Evolutionary conservation across 1,140 invertebrate genomes (phyloP).

Genomic region (Mylabris phalerata): DNA sequence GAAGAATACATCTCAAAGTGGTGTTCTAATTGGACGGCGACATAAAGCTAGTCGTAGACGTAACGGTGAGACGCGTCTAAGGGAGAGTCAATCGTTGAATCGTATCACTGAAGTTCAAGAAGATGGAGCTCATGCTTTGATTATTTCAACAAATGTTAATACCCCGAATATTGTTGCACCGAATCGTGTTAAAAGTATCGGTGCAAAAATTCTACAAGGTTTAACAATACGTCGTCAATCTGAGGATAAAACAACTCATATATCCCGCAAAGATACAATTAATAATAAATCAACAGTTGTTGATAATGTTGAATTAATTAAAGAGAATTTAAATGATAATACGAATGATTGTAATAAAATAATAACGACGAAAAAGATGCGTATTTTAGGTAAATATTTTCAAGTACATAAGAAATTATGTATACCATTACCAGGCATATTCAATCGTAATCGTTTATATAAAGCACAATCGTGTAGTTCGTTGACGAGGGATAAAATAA

Average conservation of each 20-base stretch:
- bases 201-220: slow-evolving; percentile 26
- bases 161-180: slow-evolving; percentile 34
- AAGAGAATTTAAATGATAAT: slow-evolving; percentile 12
- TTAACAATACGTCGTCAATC: slow-evolving; percentile 12
- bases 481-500: slow-evolving; percentile 47
- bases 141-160: slow-evolving; percentile 29
- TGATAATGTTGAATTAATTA: slow-evolving; percentile 40
- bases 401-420: slow-evolving; percentile 55
- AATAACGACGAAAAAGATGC: slow-evolving; percentile 46
- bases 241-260: slow-evolving; percentile 19
- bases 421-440: slow-evolving; percentile 49
- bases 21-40: slow-evolving; percentile 42
- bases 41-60: slow-evolving; percentile 52
- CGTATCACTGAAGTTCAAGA: slow-evolving; percentile 74
- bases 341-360: slow-evolving; percentile 18
- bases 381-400: slow-evolving; percentile 57
- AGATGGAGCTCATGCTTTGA: slow-evolving; percentile 35
- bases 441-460: slow-evolving; percentile 49
- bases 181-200: slow-evolving; percentile 43
- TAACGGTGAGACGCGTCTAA: slow-evolving; percentile 58
- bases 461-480: slow-evolving; percentile 56
- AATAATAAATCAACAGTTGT: neutral
- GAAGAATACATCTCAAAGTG: slow-evolving; percentile 35
- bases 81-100: slow-evolving; percentile 75
- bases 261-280: slow-evolving; percentile 21